Percentiles rank a stretch among this genome's conserved stretches.
Conservation (phyloP, 2,797 vertebrate genomes). For the Pipistrellus pygmaeus region DNA sequence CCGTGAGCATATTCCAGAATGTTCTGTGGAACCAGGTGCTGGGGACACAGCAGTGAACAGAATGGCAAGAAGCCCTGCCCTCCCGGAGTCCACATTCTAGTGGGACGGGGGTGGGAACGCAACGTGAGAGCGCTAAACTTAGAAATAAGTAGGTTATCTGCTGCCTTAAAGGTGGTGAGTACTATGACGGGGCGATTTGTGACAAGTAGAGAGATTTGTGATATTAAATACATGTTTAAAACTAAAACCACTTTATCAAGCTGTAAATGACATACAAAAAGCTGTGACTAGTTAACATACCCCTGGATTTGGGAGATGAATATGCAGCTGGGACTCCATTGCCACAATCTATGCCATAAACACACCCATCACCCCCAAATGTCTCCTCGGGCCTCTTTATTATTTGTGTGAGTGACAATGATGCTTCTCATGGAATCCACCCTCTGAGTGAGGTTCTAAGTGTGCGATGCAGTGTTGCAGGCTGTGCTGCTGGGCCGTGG, state of each 20-base stretch:
- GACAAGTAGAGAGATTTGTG: background rate
- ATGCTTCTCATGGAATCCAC: background rate
- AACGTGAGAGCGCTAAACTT: rapidly evolving
- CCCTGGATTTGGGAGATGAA: background rate
- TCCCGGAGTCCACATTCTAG: background rate
- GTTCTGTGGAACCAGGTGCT: background rate
- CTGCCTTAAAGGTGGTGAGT: background rate
- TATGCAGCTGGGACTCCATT: background rate
- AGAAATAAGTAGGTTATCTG: background rate
- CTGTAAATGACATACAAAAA: background rate
- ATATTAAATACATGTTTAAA: background rate
- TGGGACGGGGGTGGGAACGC: background rate
- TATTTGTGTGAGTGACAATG: background rate
- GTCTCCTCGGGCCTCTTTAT: background rate
- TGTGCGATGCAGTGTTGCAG: too few species aligned
- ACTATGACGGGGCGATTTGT: too few species aligned
- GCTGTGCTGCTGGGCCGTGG: background rate
- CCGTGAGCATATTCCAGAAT: background rate
- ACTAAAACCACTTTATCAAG: background rate
- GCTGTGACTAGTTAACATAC: background rate
- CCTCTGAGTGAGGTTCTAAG: background rate
- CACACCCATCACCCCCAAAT: background rate
- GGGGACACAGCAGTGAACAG: background rate
- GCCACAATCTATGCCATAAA: background rate
- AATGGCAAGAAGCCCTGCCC: background rate